Base-by-base conservation (phyloP, 2,888 invertebrate species). In the Calameuta idolon region DNA sequence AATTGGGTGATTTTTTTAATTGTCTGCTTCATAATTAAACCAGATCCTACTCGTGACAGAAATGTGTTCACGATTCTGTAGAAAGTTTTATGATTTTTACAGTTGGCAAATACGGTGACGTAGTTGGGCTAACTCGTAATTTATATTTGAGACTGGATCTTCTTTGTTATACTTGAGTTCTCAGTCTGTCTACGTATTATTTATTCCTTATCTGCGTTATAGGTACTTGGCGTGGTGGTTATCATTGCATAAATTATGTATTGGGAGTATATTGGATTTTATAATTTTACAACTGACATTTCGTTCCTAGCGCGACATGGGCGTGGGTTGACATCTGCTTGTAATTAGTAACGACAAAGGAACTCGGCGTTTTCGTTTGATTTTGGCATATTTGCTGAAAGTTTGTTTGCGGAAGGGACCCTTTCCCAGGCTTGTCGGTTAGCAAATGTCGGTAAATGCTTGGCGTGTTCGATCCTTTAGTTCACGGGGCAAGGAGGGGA, bases 331-430 rank as follows among this genome's bases (percentile, higher is more conserved):
- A 23, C 55, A 23, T 55, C 23, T 9, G 82, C 80, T 82, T 82
- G 80, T 83, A 82, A 83, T 79, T 80, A 79, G 80, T 79, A 82
- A 76, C 81, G 23, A 55, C 55, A 55, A 82, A 83, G 80, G 55
- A 79, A 81, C 75, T 77, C 75, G 75, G 35, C 76, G 77, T 76
- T 77, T 37, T 77, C 77, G 34, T 37, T 23, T 55, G 55, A 55
- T 55, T 55, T 55, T 55, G 55, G 55, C 23, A 55, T 55, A 55
- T 55, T 55, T 55, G 55, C 55, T 55, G 23, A 23, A 55, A 55
- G 23, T 55, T 23, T 55, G 55, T 55, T 55, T 55, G 55, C 55
- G 55, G 55, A 55, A 55, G 55, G 55, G 23, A 55, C 55, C 55
- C 55, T 55, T 55, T 55, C 55, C 23, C 55, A 55, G 55, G 55